Conservation (phyloP, 2,113 vertebrate genomes). For the Stomatorhinus ivindoensis region DNA sequence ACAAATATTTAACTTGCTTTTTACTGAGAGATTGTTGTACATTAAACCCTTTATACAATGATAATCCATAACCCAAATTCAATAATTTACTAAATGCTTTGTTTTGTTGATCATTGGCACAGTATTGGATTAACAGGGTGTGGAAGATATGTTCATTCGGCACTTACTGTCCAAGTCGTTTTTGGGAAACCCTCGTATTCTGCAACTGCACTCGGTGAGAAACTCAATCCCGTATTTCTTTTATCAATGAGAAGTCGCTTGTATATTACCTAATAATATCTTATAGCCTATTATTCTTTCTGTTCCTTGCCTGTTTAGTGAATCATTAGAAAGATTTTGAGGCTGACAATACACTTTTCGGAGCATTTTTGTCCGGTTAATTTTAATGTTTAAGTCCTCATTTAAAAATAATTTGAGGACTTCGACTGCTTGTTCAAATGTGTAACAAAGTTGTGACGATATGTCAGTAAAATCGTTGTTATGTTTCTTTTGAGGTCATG, state of each 20-base stretch:
- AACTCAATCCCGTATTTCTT: background rate
- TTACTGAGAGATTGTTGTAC: background rate
- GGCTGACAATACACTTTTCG: background rate
- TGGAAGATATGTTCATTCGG: background rate
- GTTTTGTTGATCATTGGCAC: background rate
- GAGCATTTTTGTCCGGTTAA: background rate
- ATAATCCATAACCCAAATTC: background rate
- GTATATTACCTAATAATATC: background rate
- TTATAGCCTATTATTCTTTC: background rate
- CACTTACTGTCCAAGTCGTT: background rate
- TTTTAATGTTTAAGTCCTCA: background rate
- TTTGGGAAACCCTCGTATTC: background rate
- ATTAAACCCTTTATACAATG: background rate
- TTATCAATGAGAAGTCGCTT: background rate
- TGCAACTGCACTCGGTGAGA: background rate
- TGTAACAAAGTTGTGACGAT: background rate
- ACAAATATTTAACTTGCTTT: background rate
- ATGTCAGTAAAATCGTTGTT: background rate
- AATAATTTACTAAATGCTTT: background rate
- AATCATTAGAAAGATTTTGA: background rate
- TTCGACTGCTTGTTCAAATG: background rate
- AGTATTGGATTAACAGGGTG: background rate
- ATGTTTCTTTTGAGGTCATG: constrained; percentile 31
- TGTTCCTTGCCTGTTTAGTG: background rate
- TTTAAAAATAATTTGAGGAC: background rate